phyloP scores from a whole-genome alignment of 2,888 invertebrate species.

The Aphidoletes aphidimyza region DNA sequence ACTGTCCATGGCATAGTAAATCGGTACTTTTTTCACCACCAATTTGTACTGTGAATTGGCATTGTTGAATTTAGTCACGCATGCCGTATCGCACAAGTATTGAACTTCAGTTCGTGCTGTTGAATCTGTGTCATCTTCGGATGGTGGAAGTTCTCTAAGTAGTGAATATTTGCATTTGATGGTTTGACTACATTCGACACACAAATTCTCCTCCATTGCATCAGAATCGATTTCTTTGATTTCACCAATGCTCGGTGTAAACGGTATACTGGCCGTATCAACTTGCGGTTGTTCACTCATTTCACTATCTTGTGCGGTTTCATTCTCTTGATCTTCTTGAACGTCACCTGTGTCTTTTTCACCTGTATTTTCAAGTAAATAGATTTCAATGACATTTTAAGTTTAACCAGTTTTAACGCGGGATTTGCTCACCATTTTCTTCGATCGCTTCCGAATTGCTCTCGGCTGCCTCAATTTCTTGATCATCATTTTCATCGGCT shows the following conservation, averaged over 20 bases:
- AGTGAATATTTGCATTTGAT: constrained; percentile 65
- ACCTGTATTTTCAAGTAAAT: background rate
- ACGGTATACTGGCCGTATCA: constrained; percentile 58
- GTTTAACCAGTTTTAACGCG: background rate
- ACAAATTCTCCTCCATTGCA: constrained; percentile 62
- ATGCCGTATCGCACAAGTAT: constrained; percentile 68
- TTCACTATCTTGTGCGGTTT: constrained; percentile 68
- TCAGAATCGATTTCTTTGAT: constrained; percentile 67
- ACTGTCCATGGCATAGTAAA: constrained; percentile 63
- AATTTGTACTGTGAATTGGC: constrained; percentile 63
- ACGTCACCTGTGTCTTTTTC: too few relatives aligned
- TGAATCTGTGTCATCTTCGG: constrained; percentile 40
- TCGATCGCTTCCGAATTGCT: constrained; percentile 57
- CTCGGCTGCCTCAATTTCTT: constrained; percentile 56
- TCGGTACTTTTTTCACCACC: constrained; percentile 62
- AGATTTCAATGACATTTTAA: background rate
- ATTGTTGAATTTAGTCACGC: constrained; percentile 67
- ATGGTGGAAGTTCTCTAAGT: constrained; percentile 62
- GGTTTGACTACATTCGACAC: constrained; percentile 67
- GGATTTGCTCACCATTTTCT: constrained; percentile 56
- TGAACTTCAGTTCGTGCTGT: background rate
- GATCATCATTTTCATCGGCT: constrained; percentile 63
- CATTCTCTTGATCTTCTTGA: constrained; percentile 60
- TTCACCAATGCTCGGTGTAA: constrained; percentile 63
- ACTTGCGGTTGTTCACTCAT: constrained; percentile 64